Evolutionary conservation across 2,888 invertebrate species (phyloP).

Genomic region (Mythimna ferrago): DNA sequence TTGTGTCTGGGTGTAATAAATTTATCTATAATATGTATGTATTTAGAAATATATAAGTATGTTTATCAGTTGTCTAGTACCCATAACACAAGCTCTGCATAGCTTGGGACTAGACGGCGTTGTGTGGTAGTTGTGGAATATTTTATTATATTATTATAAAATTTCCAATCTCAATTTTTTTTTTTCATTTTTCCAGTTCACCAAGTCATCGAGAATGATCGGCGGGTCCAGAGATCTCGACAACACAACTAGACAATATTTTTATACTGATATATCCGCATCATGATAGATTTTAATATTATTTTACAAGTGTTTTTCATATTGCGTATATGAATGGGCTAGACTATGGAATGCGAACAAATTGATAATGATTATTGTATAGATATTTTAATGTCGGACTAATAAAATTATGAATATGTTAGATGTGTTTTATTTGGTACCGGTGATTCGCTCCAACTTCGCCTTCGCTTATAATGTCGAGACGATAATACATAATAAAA

Average conservation of each 20-base stretch:
- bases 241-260: slow-evolving; percentile 38
- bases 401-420: slow-evolving; percentile 60
- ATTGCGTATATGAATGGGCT: slow-evolving; percentile 77
- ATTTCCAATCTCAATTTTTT: too few species aligned
- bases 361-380: slow-evolving; percentile 70
- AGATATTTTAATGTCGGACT: slow-evolving; percentile 66
- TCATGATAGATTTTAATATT: slow-evolving; percentile 63
- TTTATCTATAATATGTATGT: too few species aligned
- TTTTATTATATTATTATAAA: too few species aligned
- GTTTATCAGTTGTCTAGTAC: too few species aligned
- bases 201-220: slow-evolving; percentile 14
- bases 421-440: slow-evolving; percentile 20
- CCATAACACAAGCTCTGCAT: too few species aligned
- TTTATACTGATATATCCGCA: slow-evolving; percentile 58
- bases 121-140: too few species aligned
- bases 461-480: too few species aligned
- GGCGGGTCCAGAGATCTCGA: slow-evolving; percentile 16
- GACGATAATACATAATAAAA: too few species aligned
- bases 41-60: too few species aligned
- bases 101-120: too few species aligned
- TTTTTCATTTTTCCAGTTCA: slow-evolving; percentile 23
- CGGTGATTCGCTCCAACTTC: too few species aligned
- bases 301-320: slow-evolving; percentile 70
- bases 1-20: too few species aligned
- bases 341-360: slow-evolving; percentile 49